phyloP scores from a whole-genome alignment of 1,140 invertebrate genomes.

The Myzus persicae region DNA sequence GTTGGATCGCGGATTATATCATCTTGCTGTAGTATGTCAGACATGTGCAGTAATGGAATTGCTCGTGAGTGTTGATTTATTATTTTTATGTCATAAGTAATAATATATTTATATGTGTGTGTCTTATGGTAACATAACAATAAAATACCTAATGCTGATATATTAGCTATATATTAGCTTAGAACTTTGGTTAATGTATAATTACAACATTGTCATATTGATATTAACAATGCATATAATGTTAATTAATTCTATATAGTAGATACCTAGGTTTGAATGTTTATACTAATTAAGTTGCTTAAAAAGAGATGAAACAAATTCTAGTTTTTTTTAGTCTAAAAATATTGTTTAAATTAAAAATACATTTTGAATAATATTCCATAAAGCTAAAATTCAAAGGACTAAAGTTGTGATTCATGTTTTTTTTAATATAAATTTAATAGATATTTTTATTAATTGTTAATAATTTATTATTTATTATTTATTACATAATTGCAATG shows the following conservation, averaged over 20 bases:
- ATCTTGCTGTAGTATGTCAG: slow-evolving; percentile 99
- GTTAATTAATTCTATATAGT: neutral
- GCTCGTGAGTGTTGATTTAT: slow-evolving; percentile 76
- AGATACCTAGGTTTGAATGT: too few relatives aligned
- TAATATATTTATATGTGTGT: neutral
- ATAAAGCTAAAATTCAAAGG: too few relatives aligned
- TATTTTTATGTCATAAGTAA: neutral
- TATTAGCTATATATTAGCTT: neutral
- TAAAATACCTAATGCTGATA: neutral
- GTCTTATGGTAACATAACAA: neutral
- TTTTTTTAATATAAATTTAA: too few relatives aligned
- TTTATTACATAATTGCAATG: too few relatives aligned
- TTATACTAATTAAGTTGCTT: too few relatives aligned
- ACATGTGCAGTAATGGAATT: slow-evolving; percentile 97
- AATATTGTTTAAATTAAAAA: too few relatives aligned
- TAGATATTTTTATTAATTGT: too few relatives aligned
- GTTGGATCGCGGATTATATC: slow-evolving; percentile 98
- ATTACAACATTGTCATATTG: neutral
- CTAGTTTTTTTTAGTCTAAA: too few relatives aligned
- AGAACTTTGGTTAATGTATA: neutral
- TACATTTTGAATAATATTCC: too few relatives aligned
- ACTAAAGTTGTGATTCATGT: too few relatives aligned
- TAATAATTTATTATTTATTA: too few relatives aligned
- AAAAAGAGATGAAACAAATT: too few relatives aligned
- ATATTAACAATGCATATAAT: neutral